A percentile compares a stretch with the other conserved stretches of the same genome.
Conservation (phyloP, 2,797 vertebrate genomes). For the Anisognathus igniventris region DNA sequence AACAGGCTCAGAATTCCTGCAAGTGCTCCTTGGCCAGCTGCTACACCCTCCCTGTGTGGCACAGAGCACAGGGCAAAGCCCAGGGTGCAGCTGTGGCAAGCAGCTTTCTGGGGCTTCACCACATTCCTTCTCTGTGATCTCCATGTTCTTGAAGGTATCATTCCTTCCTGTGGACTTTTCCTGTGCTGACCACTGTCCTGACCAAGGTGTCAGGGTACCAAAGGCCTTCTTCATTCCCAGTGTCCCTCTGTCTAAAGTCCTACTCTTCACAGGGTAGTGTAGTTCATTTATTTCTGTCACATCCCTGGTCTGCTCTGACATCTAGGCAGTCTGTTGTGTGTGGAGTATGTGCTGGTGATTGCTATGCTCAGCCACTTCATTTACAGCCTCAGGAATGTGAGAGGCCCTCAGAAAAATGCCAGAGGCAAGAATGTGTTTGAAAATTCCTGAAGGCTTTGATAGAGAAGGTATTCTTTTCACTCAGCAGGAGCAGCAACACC, state of each 20-base stretch:
- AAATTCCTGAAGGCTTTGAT: not conserved
- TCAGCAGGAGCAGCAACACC: not conserved
- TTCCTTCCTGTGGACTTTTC: not conserved
- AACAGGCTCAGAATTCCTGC: not conserved
- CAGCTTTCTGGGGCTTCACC: not conserved
- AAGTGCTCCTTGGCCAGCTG: not conserved
- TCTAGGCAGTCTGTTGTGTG: not conserved
- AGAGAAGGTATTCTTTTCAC: not conserved
- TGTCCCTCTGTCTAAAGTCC: not conserved
- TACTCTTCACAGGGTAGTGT: not conserved
- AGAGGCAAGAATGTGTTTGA: not conserved
- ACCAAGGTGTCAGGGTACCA: not conserved
- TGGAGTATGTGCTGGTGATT: not conserved
- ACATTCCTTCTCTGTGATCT: not conserved
- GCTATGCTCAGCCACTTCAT: conserved; percentile 32
- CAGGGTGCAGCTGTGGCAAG: not conserved
- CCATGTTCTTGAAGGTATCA: not conserved
- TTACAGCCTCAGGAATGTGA: conserved; percentile 43
- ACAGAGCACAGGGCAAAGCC: not conserved
- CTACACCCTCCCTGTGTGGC: not conserved
- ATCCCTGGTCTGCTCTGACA: not conserved
- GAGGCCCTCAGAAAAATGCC: conserved; percentile 15
- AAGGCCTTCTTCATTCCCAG: not conserved
- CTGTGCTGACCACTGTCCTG: not conserved
- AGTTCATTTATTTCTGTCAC: not conserved